Evolutionary conservation across 2,797 vertebrate species (phyloP).

Genomic region (Periparus ater): DNA sequence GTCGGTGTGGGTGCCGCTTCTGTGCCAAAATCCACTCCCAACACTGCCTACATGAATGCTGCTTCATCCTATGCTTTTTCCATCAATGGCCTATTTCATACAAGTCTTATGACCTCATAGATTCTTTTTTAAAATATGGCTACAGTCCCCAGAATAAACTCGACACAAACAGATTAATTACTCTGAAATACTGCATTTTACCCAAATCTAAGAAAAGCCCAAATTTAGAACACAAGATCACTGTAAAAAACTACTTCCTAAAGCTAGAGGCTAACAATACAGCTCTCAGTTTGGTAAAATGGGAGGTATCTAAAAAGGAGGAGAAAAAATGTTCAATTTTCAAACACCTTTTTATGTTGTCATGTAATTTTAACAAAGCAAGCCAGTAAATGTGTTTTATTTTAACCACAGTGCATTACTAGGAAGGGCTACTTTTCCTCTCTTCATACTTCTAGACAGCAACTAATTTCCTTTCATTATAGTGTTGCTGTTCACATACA

Average conservation of each 20-base stretch:
- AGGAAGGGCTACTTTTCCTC: neutral
- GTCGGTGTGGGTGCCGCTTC: neutral
- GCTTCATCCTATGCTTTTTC: conserved; percentile 9
- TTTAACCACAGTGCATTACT: neutral
- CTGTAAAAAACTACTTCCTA: neutral
- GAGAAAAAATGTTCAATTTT: neutral
- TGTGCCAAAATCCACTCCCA: conserved; percentile 8
- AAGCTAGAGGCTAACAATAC: neutral
- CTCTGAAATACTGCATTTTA: neutral
- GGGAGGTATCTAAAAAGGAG: neutral
- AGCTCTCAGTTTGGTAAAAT: neutral
- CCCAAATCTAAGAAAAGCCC: neutral
- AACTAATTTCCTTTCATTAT: neutral
- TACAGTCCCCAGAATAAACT: neutral
- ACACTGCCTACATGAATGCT: conserved; percentile 35
- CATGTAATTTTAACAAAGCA: neutral
- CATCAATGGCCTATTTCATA: conserved; percentile 51
- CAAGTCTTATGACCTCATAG: conserved; percentile 17
- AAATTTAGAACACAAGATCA: neutral
- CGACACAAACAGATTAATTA: neutral
- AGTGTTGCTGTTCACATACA: neutral
- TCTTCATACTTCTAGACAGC: neutral
- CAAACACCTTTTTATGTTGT: neutral
- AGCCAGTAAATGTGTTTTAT: neutral
- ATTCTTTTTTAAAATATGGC: conserved; percentile 11